Percentiles rank a stretch among this genome's conserved stretches.
phyloP scores from a whole-genome alignment of 2,113 vertebrate species.

The Ellobius talpinus region DNA sequence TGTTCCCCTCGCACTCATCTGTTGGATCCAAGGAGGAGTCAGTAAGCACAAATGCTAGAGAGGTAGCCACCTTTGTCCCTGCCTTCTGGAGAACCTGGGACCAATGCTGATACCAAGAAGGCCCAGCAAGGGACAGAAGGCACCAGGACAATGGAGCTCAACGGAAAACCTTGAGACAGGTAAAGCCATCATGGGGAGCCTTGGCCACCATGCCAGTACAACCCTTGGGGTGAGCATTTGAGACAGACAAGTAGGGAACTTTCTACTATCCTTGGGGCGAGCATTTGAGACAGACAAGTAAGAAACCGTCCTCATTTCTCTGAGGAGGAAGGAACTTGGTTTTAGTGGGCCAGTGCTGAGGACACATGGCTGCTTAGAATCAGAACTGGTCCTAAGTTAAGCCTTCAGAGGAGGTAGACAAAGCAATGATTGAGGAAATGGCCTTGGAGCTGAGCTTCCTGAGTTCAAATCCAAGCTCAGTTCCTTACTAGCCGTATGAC shows the following conservation, averaged over 20 bases:
- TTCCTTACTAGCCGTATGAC: background rate
- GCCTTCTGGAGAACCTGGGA: background rate
- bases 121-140: background rate
- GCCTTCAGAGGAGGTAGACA: background rate
- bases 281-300: background rate
- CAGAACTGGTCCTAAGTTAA: background rate
- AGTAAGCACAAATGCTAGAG: background rate
- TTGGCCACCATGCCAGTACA: accelerated
- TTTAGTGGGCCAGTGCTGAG: background rate
- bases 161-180: background rate
- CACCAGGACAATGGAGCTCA: background rate
- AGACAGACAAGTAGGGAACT: background rate
- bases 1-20: background rate
- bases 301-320: background rate
- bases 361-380: background rate
- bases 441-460: background rate
- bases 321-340: background rate
- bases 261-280: background rate
- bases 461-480: background rate
- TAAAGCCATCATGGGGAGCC: background rate
- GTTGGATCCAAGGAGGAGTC: background rate
- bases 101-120: background rate
- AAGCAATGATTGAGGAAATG: background rate
- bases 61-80: background rate
- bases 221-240: background rate